Conservation (phyloP, 2,797 vertebrate species). For the Clarias fuscus region DNA sequence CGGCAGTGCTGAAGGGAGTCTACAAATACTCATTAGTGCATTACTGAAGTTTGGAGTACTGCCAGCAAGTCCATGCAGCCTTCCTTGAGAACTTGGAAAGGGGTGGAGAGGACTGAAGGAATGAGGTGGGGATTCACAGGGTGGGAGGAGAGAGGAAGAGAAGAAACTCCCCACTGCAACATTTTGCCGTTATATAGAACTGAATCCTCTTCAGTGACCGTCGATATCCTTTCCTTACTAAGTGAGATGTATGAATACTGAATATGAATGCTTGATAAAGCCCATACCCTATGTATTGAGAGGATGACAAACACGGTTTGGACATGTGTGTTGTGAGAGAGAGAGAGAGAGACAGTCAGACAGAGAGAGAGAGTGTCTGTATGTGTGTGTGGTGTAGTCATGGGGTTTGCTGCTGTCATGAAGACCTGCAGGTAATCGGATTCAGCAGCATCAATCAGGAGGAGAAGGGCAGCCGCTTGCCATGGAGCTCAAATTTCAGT, state of each 20-base stretch:
- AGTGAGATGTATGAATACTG: constrained; percentile 26
- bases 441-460: constrained; percentile 50
- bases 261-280: constrained; percentile 17
- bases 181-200: constrained; percentile 22
- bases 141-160: constrained; percentile 30
- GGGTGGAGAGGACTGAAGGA: constrained; percentile 17
- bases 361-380: background rate
- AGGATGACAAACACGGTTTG: constrained; percentile 30
- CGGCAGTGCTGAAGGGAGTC: constrained; percentile 54
- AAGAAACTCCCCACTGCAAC: background rate
- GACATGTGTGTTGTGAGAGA: background rate
- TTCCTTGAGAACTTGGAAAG: constrained; percentile 33
- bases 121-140: constrained; percentile 39
- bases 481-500: constrained; percentile 51
- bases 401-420: constrained; percentile 36
- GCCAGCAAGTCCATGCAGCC: constrained; percentile 48
- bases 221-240: background rate
- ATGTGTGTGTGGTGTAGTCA: background rate
- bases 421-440: constrained; percentile 49
- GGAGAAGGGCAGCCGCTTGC: constrained; percentile 44
- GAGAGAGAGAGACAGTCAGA: background rate
- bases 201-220: constrained; percentile 13
- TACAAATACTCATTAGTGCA: constrained; percentile 61
- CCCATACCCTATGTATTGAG: constrained; percentile 3
- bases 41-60: constrained; percentile 57